Percentiles rank a stretch among this genome's conserved stretches.
Conservation (phyloP, 2,888 invertebrate species). For the Diarsia rubi region DNA sequence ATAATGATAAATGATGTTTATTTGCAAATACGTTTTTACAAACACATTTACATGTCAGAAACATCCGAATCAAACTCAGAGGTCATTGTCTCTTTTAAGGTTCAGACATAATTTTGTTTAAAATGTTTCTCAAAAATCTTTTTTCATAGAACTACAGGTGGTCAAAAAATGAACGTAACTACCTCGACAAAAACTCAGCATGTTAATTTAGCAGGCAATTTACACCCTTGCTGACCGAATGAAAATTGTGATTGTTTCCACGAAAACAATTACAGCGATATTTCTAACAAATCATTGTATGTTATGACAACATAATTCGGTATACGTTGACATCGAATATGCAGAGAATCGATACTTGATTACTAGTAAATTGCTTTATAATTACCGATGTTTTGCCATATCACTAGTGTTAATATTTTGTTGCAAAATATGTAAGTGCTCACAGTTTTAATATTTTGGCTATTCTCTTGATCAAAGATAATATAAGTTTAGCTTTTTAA, state of each 20-base stretch:
- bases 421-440: not conserved
- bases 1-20: no score
- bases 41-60: no score
- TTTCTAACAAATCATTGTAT: constrained; percentile 27
- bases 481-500: not conserved
- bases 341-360: constrained; percentile 28
- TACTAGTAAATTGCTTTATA: constrained; percentile 11
- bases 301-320: constrained; percentile 47
- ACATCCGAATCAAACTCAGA: no score
- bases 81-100: no score
- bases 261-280: constrained; percentile 53
- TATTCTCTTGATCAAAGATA: no score
- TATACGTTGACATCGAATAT: constrained; percentile 23
- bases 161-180: not conserved
- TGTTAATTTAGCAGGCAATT: constrained; percentile 39
- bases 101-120: no score
- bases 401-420: not conserved
- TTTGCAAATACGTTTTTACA: no score
- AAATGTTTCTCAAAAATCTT: not conserved
- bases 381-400: constrained; percentile 2
- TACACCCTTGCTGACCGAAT: constrained; percentile 31
- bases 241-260: constrained; percentile 47
- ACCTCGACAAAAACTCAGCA: constrained; percentile 9
- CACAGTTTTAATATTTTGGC: not conserved
- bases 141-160: not conserved